Evolutionary conservation across 2,888 invertebrate species (phyloP), one percentile per base, ranked within the genome.

Genomic region (Ophonus ardosiacus): DNA sequence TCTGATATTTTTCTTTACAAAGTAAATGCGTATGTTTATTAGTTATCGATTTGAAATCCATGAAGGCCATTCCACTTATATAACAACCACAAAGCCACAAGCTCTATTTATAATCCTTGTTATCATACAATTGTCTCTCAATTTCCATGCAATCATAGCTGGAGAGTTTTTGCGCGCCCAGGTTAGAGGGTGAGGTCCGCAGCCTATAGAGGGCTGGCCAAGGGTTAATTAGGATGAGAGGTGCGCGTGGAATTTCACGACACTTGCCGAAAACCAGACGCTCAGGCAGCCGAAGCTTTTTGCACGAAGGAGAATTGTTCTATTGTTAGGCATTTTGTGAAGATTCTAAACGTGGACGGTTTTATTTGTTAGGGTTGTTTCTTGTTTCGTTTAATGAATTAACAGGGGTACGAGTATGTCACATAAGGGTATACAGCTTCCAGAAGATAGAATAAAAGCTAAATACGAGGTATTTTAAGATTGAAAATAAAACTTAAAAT

Each of bases 141-240:
- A 59, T 17, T 59, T 59, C 17, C 7, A 17, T 59, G 59, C 15
- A 15, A 59, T 59, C 59, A 59, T 17, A 51, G 18, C 7, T 59
- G 15, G 17, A 59, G 59, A 7, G 59, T 59, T 17, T 15, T 59
- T 59, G 15, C 18, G n/a, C 1, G 59, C 6, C 31, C 59, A 17
- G 15, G 59, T 17, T 59, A 15, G 13, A 21, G 21, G 21, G 21
- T 13, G 3, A 13, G 63, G 24, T 10, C 13, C 38, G 68, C 8
- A 24, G 13, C 63, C 63, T 21, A 1, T 18, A 7, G 59, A 7
- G 68, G n/a, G 31, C 7, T 38, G 51, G 51, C 18, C 18, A 56
- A 24, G 5, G 76, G 76, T 76, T 76, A 76, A 76, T 76, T 76
- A 76, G 43, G 76, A 18, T 76, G 51, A 76, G 51, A 76, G 76